phyloP scores from a whole-genome alignment of 2,797 vertebrate genomes.

The Rhodeus uyekii region DNA sequence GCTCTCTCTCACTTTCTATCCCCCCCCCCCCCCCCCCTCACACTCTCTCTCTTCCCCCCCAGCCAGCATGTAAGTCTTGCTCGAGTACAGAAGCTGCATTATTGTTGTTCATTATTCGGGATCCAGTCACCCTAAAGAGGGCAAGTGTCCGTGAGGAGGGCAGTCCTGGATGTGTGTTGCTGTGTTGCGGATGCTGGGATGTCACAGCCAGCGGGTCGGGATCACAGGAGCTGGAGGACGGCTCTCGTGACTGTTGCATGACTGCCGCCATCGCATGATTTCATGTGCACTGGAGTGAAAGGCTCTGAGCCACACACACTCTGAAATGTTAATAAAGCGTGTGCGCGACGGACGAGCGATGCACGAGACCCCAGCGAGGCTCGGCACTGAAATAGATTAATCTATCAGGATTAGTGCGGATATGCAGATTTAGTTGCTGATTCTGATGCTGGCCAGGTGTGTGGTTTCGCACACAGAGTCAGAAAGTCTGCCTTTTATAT shows the following conservation, averaged over 20 bases:
- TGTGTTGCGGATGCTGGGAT: not conserved
- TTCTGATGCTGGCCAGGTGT: slow-evolving; percentile 20
- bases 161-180: not conserved
- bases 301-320: not conserved
- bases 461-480: slow-evolving; percentile 1
- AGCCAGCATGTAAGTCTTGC: slow-evolving; percentile 61
- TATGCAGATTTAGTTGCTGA: slow-evolving; percentile 22
- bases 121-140: slow-evolving; percentile 62
- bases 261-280: slow-evolving; percentile 21
- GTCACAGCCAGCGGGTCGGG: not conserved
- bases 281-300: slow-evolving; percentile 21
- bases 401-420: slow-evolving; percentile 20
- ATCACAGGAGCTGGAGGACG: too few relatives aligned
- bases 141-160: too few relatives aligned
- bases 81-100: slow-evolving; percentile 72
- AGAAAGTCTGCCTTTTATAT: not conserved
- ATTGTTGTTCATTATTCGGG: slow-evolving; percentile 78
- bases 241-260: slow-evolving; percentile 32
- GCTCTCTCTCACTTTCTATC: slow-evolving; percentile 19
- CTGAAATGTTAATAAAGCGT: slow-evolving; percentile 34
- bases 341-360: not conserved
- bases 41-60: slow-evolving; percentile 32
- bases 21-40: too few relatives aligned
- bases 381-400: slow-evolving; percentile 15
- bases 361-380: not conserved